These are phyloP conservation scores for Octomys mimax DNA, from an alignment of 2,797 vertebrate species.

Conservation along the genomic window DNA sequence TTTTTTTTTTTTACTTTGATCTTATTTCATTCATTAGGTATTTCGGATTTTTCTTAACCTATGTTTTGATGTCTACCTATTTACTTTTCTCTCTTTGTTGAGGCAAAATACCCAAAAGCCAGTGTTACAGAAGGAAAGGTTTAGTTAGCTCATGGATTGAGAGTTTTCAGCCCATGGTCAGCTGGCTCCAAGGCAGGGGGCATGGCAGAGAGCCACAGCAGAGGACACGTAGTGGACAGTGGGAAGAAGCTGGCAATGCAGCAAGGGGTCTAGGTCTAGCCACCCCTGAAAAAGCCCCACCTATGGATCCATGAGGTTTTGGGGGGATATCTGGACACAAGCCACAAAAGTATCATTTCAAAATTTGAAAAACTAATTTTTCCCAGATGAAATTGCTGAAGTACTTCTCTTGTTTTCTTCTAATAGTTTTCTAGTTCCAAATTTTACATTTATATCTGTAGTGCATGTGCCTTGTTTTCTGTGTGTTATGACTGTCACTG, in stretches of 20 bases:
- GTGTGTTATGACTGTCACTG: no score
- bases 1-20: not conserved
- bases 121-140: not conserved
- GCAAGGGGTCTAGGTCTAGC: not conserved
- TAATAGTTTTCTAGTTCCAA: no score
- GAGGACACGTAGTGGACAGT: accelerated
- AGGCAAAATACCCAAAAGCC: not conserved
- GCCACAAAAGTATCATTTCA: not conserved
- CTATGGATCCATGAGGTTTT: not conserved
- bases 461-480: not conserved
- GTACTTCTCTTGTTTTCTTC: not conserved
- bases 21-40: not conserved
- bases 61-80: not conserved
- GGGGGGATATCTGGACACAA: not conserved
- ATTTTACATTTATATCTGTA: not conserved
- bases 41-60: not conserved
- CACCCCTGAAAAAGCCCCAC: not conserved
- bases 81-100: not conserved
- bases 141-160: not conserved
- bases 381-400: not conserved
- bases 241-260: no score
- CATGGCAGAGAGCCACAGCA: not conserved
- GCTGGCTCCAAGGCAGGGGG: not conserved
- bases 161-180: not conserved
- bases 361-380: not conserved